Evolutionary conservation across 2,113 vertebrate species (phyloP).

Genomic region (Cinclus cinclus): DNA sequence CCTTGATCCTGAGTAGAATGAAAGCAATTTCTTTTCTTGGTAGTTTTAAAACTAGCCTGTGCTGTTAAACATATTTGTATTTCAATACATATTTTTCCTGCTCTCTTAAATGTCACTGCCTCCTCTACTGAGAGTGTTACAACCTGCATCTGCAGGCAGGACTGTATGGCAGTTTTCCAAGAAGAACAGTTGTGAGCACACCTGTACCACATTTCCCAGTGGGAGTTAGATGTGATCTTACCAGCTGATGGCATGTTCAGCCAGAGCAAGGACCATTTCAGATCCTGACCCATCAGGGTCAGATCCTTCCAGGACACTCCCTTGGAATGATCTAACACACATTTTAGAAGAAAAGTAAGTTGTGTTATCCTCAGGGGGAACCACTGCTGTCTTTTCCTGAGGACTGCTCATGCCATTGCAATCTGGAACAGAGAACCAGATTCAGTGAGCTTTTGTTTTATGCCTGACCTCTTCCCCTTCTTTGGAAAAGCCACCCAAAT

Average conservation of each 20-base stretch:
- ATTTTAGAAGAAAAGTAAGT: not conserved
- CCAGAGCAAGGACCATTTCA: not conserved
- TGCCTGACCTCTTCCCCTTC: not conserved
- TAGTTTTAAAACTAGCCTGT: not conserved
- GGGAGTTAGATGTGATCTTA: not conserved
- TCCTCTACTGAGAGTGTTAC: not conserved
- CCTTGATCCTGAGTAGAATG: not conserved
- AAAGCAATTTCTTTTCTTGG: not conserved
- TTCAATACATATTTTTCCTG: not conserved
- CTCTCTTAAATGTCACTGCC: not conserved
- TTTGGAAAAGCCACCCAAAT: conserved; percentile 6
- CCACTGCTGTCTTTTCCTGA: not conserved
- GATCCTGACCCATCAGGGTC: not conserved
- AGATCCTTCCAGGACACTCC: not conserved
- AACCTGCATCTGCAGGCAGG: not conserved
- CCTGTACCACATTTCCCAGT: not conserved
- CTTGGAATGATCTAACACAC: not conserved
- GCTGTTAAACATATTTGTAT: not conserved
- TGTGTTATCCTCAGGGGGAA: not conserved
- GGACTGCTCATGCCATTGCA: not conserved
- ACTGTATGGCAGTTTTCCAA: not conserved
- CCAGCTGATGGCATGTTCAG: not conserved
- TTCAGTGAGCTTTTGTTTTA: not conserved
- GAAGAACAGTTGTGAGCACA: not conserved
- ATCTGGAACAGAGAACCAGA: not conserved